These are phyloP conservation scores for Melopsittacus undulatus DNA, from an alignment of 2,797 vertebrate genomes.

Conservation along the genomic window DNA sequence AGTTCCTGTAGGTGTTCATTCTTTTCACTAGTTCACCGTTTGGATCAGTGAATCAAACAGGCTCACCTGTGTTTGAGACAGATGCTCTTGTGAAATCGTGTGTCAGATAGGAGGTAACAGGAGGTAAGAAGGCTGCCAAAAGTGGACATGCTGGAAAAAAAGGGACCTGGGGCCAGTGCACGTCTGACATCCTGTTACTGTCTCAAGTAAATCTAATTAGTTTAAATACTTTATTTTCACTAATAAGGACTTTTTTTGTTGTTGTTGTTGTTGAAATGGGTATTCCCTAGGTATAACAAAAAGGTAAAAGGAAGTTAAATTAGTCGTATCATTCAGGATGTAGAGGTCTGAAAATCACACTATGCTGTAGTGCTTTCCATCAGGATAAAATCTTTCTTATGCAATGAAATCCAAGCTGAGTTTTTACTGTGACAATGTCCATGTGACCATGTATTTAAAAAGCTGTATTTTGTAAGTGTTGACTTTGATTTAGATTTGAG, in stretches of 20 bases:
- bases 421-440: not conserved
- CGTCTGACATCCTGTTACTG: not conserved
- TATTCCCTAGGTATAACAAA: not conserved
- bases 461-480: not conserved
- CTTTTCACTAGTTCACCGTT: not conserved
- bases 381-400: not conserved
- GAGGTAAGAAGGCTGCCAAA: not conserved
- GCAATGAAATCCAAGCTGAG: not conserved
- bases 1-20: not conserved
- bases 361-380: not conserved
- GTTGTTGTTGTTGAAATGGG: not conserved
- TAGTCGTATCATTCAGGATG: not conserved
- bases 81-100: not conserved
- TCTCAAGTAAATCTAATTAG: not conserved
- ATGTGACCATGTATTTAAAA: not conserved
- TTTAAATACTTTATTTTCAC: not conserved
- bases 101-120: not conserved
- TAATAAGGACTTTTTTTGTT: not conserved
- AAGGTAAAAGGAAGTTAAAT: not conserved
- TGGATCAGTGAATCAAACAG: not conserved
- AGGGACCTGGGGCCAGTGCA: not conserved
- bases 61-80: not conserved
- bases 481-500: not conserved
- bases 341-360: not conserved
- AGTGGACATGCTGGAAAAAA: not conserved